Conservation (phyloP, 2,888 invertebrate genomes). For the Drosophila niveifrons region DNA sequence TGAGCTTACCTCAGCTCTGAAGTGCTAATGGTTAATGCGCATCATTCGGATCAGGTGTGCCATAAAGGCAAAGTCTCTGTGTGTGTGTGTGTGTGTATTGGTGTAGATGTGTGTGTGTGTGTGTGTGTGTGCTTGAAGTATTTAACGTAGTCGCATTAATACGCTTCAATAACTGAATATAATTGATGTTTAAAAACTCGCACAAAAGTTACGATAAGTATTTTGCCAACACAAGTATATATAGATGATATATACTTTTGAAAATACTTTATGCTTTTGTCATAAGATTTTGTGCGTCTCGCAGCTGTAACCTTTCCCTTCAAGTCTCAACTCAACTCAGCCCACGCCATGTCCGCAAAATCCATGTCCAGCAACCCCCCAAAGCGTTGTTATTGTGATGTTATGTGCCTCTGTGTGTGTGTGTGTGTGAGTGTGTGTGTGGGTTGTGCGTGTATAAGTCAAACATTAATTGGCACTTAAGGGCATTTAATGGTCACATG, state of each 20-base stretch:
- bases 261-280: constrained; percentile 59
- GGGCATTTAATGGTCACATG: constrained; percentile 71
- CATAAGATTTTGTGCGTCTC: constrained; percentile 68
- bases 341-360: constrained; percentile 34
- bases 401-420: not conserved
- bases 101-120: not conserved
- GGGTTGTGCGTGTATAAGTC: constrained; percentile 52
- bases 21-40: constrained; percentile 51
- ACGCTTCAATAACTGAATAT: constrained; percentile 73
- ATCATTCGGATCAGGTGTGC: constrained; percentile 49
- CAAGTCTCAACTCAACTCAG: not conserved
- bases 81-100: not conserved
- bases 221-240: constrained; percentile 23
- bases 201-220: constrained; percentile 72
- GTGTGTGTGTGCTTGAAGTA: constrained; percentile 13
- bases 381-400: constrained; percentile 19
- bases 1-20: constrained; percentile 36
- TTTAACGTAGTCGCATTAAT: constrained; percentile 67
- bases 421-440: constrained; percentile 24
- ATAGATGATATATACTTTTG: constrained; percentile 34
- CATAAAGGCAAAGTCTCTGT: constrained; percentile 14
- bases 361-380: constrained; percentile 27
- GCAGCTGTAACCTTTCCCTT: constrained; percentile 68
- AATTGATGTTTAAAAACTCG: constrained; percentile 73
- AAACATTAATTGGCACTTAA: constrained; percentile 79